Conservation (phyloP, 2,888 invertebrate species). For the Drosophila vallismaia region DNA sequence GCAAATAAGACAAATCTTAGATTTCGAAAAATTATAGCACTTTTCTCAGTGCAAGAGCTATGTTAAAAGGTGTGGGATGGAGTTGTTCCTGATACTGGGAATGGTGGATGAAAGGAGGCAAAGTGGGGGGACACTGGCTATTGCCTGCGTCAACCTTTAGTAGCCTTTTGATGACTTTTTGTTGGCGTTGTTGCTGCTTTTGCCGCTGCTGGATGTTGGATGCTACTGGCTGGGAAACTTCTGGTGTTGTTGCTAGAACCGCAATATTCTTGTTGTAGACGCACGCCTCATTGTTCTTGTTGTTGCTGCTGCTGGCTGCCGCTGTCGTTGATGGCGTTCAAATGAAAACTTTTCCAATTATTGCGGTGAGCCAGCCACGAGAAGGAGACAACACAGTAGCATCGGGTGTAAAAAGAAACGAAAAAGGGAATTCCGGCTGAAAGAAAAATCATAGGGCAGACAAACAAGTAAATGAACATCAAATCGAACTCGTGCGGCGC, state of each 20-base stretch:
- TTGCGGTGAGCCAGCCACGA: slow-evolving; percentile 69
- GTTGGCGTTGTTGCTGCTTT: slow-evolving; percentile 34
- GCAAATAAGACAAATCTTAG: too few species aligned
- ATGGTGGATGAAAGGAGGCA: background rate
- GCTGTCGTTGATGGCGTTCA: slow-evolving; percentile 79
- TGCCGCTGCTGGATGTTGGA: slow-evolving; percentile 31
- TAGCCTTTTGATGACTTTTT: slow-evolving; percentile 79
- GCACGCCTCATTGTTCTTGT: slow-evolving; percentile 75
- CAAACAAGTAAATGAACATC: slow-evolving; percentile 79
- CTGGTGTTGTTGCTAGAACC: slow-evolving; percentile 51
- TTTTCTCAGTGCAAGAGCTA: slow-evolving; percentile 11
- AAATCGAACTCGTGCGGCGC: slow-evolving; percentile 78
- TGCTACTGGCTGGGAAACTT: slow-evolving; percentile 13
- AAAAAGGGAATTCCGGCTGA: slow-evolving; percentile 24
- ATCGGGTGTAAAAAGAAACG: slow-evolving; percentile 14
- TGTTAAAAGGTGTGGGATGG: background rate
- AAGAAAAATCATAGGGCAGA: slow-evolving; percentile 65
- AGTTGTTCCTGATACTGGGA: slow-evolving; percentile 11
- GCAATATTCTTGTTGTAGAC: slow-evolving; percentile 63
- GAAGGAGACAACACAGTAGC: slow-evolving; percentile 32
- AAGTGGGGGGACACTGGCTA: slow-evolving; percentile 36
- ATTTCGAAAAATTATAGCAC: background rate
- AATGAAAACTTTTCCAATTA: slow-evolving; percentile 83
- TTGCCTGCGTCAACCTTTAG: slow-evolving; percentile 74
- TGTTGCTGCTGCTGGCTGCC: slow-evolving; percentile 49